Base-by-base conservation (phyloP, 2,888 invertebrate species). In the Eupithecia inturbata region DNA sequence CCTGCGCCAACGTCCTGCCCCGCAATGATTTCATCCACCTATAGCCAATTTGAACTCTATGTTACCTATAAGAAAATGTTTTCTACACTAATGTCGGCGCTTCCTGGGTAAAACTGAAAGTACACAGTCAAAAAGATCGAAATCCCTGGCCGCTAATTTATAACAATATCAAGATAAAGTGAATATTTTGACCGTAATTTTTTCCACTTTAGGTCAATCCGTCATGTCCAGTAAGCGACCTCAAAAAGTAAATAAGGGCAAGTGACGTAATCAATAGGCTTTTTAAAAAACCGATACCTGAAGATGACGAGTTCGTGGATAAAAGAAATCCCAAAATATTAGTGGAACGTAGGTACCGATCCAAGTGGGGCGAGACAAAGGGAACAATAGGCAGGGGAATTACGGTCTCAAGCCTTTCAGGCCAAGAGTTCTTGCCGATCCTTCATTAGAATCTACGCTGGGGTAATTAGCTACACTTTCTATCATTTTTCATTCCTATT, bases 21-120 rank as follows among this genome's bases (percentile, higher is more conserved):
- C 87, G 91, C 93, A 94, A 94, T 93, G 93, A 94, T 93, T 93
- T 92, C 92, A 89, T 85, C 87, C 89, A 89, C 89, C 88, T 88
- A 86, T 85, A 84, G 87, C 81, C 84, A 86, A 85, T 91, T 90
- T 87, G 85, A 89, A 90, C 90, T 88, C 88, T 86, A 84, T 84
- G 83, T 83, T 76, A 75, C 39, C 67, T 71, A 75, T 73, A 67
- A 71, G 73, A 69, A 67, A 77, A 77, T 72, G 73, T 70, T 68
- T 72, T 41, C 49, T 63, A 68, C 63, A 66, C 73, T 74, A 73
- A 31, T 22, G 33, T 67, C 28, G n/a, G 45, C 45, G 53, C 31
- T 64, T 41, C 57, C 68, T 63, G 57, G 67, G 19, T 33, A 31
- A 63, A 28, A 41, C 64, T 39, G 68, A 49, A 31, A 53, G 64